A percentile compares a stretch with the other conserved stretches of the same genome.
Conservation (phyloP, 2,888 invertebrate species). For the Euzetes globulus region DNA sequence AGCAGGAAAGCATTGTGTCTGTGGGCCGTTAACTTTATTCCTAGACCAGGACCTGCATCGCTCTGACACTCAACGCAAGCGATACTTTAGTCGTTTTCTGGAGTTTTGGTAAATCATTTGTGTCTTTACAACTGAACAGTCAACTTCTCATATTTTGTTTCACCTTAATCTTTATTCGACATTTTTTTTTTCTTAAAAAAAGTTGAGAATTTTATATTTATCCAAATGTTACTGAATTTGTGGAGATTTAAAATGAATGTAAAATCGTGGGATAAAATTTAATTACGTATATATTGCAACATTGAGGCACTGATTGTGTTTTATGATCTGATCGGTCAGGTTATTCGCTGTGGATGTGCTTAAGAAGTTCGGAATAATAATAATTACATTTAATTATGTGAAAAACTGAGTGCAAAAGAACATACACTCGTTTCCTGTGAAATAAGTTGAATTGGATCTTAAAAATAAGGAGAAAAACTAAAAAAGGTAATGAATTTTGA, state of each 20-base stretch:
- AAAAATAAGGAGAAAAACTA: too few species aligned
- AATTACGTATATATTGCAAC: not conserved
- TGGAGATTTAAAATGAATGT: not conserved
- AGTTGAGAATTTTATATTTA: not conserved
- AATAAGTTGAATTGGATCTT: not conserved
- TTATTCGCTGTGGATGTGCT: not conserved
- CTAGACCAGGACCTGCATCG: not conserved
- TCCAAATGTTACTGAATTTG: not conserved
- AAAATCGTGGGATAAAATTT: slow-evolving; percentile 14
- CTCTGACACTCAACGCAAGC: not conserved
- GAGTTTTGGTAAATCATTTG: too few species aligned
- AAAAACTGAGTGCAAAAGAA: not conserved
- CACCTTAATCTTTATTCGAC: too few species aligned
- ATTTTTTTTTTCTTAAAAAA: not conserved
- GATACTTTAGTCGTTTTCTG: not conserved
- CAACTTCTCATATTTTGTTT: too few species aligned
- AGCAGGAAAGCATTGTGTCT: slow-evolving; percentile 22
- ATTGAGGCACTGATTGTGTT: not conserved
- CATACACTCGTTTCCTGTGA: slow-evolving; percentile 2
- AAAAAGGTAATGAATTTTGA: too few species aligned
- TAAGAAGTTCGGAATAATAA: not conserved
- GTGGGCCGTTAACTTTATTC: slow-evolving; percentile 23
- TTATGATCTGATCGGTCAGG: not conserved
- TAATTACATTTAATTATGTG: slow-evolving; percentile 20
- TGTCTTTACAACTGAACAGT: too few species aligned